Evolutionary conservation across 2,888 invertebrate species (phyloP).

Genomic region (Zygaena filipendulae): DNA sequence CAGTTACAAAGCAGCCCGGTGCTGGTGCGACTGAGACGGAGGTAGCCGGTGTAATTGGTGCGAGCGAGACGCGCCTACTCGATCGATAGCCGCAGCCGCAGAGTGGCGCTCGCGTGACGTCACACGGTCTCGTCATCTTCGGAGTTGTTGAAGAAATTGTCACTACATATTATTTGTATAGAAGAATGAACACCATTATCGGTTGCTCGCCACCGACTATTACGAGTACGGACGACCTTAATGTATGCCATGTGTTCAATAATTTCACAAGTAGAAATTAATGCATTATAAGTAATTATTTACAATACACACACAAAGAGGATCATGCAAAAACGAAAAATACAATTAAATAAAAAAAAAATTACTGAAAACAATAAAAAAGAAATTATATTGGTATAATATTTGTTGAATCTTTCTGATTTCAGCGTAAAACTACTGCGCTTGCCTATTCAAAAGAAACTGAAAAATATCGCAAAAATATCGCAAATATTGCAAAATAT

Average conservation of each 20-base stretch:
- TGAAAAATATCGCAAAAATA: no score
- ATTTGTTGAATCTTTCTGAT: no score
- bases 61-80: conserved; percentile 46
- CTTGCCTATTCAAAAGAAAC: no score
- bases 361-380: no score
- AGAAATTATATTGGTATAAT: no score
- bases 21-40: conserved; percentile 37
- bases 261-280: no score
- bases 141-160: conserved; percentile 59
- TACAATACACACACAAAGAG: no score
- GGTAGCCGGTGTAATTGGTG: conserved; percentile 29
- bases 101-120: conserved; percentile 62
- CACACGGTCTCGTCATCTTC: conserved; percentile 66
- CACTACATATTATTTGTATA: conserved; percentile 52
- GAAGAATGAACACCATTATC: conserved; percentile 22
- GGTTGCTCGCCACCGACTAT: conserved; percentile 9
- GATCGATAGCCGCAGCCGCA: conserved; percentile 70
- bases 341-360: no score
- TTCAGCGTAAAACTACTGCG: no score
- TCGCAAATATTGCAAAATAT: no score
- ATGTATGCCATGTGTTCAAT: conserved; percentile 17
- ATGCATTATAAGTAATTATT: no score
- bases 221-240: conserved; percentile 12
- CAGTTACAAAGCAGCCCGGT: conserved; percentile 36
- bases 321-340: no score